Percentiles rank a stretch among this genome's conserved stretches.
phyloP scores from a whole-genome alignment of 2,888 invertebrate genomes.

The Cylindroiulus punctatus region DNA sequence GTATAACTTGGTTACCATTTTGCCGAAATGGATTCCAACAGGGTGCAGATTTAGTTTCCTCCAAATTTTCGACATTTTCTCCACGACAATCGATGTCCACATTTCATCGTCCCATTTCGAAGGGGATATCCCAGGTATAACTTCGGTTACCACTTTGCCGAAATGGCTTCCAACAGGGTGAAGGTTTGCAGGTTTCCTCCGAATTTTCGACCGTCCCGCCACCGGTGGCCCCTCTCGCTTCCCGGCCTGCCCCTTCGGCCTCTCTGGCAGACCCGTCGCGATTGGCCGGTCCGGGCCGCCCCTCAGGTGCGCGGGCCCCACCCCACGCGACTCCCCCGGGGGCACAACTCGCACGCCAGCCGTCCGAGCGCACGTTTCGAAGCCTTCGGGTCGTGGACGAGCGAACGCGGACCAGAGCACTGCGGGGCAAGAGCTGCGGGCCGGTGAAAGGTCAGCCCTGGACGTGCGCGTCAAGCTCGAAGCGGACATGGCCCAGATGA shows the following conservation, averaged over 20 bases:
- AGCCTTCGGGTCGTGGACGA: neutral
- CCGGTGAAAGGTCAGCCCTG: conserved; percentile 2
- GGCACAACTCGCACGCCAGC: neutral
- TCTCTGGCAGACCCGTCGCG: neutral
- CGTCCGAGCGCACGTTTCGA: neutral
- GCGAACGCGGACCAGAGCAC: neutral
- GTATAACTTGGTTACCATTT: too few relatives aligned
- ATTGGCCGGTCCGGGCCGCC: neutral
- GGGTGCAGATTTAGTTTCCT: too few relatives aligned
- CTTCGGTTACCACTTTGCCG: neutral
- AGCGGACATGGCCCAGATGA: conserved; percentile 56
- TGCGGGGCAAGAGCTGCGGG: conserved; percentile 20
- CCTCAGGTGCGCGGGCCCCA: neutral
- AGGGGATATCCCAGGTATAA: too few relatives aligned
- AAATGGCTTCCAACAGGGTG: neutral
- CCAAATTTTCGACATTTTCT: too few relatives aligned
- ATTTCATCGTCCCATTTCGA: too few relatives aligned
- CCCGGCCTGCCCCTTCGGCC: neutral
- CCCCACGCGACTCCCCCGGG: conserved; percentile 8
- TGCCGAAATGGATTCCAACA: too few relatives aligned
- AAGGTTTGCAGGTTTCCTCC: too few relatives aligned
- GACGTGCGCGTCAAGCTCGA: conserved; percentile 16
- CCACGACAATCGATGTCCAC: too few relatives aligned
- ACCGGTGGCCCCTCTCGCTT: neutral
- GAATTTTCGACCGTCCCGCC: neutral